phyloP scores from a whole-genome alignment of 2,888 invertebrate species.

The Ornithoptera alexandrae region DNA sequence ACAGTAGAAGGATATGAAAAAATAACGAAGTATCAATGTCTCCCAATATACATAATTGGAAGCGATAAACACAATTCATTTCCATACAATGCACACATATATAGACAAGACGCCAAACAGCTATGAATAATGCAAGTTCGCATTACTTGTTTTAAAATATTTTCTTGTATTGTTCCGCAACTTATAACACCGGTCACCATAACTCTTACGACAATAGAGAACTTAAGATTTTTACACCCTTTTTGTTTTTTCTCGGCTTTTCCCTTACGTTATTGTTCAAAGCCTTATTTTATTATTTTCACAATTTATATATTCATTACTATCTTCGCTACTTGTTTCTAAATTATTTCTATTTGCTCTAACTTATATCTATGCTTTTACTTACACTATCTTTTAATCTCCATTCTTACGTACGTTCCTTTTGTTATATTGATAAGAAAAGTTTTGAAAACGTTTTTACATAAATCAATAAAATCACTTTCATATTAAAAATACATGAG shows the following conservation, averaged over 20 bases:
- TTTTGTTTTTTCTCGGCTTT: neutral
- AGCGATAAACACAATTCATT: conserved; percentile 27
- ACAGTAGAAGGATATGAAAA: neutral
- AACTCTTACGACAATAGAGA: neutral
- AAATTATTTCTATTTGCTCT: too few relatives aligned
- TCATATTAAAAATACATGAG: too few relatives aligned
- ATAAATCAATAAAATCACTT: too few relatives aligned
- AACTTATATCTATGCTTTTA: too few relatives aligned
- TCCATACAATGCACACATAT: conserved; percentile 28
- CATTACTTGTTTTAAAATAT: conserved; percentile 25
- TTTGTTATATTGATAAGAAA: too few relatives aligned
- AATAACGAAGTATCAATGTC: conserved; percentile 1
- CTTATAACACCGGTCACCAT: conserved; percentile 13
- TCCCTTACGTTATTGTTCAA: too few relatives aligned
- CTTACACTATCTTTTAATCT: too few relatives aligned
- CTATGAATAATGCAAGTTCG: conserved; percentile 28
- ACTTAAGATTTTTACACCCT: neutral
- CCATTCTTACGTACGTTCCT: too few relatives aligned
- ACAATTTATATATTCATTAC: too few relatives aligned
- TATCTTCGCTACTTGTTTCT: too few relatives aligned
- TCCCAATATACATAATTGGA: conserved; percentile 16
- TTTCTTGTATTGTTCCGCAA: conserved; percentile 24
- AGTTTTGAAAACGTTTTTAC: too few relatives aligned
- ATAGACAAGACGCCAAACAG: conserved; percentile 26
- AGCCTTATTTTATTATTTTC: too few relatives aligned